Evolutionary conservation across 2,888 invertebrate species (phyloP).

Genomic region (Linnaemya vulpina): DNA sequence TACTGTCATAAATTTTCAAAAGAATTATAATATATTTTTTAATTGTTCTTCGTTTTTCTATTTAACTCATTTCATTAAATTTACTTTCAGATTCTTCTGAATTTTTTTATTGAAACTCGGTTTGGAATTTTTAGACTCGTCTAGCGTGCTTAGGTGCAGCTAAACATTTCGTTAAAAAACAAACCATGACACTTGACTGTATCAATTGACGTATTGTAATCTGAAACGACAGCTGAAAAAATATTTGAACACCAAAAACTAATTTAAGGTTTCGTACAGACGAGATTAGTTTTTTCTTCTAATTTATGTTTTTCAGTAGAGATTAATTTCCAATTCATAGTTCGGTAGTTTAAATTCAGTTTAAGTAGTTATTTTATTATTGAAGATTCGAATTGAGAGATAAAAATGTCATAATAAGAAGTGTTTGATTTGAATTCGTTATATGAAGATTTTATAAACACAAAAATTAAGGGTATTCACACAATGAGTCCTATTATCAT

Average conservation of each 20-base stretch:
- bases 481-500: too few species aligned
- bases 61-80: slow-evolving; percentile 23
- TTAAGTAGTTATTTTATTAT: slow-evolving; percentile 32
- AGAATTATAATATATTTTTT: background rate
- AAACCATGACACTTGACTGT: slow-evolving; percentile 29
- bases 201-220: slow-evolving; percentile 41
- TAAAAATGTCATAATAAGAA: background rate
- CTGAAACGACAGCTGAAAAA: slow-evolving; percentile 24
- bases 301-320: slow-evolving; percentile 10
- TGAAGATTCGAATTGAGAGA: background rate
- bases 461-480: too few species aligned
- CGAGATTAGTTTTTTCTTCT: slow-evolving; percentile 1
- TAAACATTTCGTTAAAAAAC: too few species aligned
- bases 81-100: background rate
- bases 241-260: slow-evolving; percentile 5
- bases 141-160: slow-evolving; percentile 40
- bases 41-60: background rate
- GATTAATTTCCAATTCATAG: slow-evolving; percentile 4
- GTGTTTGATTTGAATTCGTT: background rate
- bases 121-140: slow-evolving; percentile 1
- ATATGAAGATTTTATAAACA: background rate
- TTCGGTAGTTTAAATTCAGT: slow-evolving; percentile 26
- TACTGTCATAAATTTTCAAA: background rate
- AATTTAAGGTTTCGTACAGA: background rate
- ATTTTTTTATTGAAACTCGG: background rate